Conservation (phyloP, 2,888 invertebrate genomes). For the Brachycybe producta region DNA sequence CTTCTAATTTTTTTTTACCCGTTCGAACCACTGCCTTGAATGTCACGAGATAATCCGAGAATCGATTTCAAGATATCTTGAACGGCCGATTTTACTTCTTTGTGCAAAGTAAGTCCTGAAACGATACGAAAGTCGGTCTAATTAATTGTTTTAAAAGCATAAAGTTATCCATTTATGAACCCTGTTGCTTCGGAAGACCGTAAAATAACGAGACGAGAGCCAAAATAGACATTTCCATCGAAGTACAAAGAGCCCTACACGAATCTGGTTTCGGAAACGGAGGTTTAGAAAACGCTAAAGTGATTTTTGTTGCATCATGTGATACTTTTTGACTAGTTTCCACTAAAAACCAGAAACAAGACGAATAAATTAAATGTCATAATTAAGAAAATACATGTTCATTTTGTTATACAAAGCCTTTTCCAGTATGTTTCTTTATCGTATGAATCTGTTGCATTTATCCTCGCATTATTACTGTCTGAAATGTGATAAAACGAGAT, state of each 20-base stretch:
- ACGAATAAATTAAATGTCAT: too few species aligned
- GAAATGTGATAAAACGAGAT: too few species aligned
- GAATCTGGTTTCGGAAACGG: neutral
- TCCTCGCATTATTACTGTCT: too few species aligned
- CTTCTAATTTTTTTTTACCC: too few species aligned
- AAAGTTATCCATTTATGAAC: neutral
- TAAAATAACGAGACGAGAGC: constrained; percentile 8
- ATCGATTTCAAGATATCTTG: neutral
- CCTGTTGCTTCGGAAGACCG: constrained; percentile 6
- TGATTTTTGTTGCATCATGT: constrained; percentile 9
- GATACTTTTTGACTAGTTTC: constrained; percentile 4
- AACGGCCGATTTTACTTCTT: neutral
- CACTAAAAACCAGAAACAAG: too few species aligned
- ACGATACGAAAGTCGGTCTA: neutral
- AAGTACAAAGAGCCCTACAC: neutral
- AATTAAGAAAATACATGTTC: too few species aligned
- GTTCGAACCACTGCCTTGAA: neutral
- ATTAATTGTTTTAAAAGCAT: neutral
- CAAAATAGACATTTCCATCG: constrained; percentile 6
- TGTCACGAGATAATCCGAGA: neutral
- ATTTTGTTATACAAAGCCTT: too few species aligned
- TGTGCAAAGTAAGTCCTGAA: neutral
- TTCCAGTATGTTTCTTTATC: too few species aligned
- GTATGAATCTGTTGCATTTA: too few species aligned
- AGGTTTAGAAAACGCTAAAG: constrained; percentile 3